Evolutionary conservation across 2,113 vertebrate genomes (phyloP).

Genomic region (Tragulus kanchil): DNA sequence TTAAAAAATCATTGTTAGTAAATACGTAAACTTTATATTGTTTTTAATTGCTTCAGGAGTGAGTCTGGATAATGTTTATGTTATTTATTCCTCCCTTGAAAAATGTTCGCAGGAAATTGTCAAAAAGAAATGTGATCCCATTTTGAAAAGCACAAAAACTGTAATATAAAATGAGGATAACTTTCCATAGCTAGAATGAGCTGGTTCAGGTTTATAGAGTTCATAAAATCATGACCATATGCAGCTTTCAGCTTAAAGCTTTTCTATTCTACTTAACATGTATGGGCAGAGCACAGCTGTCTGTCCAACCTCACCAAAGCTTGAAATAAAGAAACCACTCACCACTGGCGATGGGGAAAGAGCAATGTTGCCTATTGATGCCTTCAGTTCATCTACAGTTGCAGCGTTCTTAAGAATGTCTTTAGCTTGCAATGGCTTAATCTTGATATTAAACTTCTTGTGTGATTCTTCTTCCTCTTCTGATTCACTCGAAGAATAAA

Average conservation of each 20-base stretch:
- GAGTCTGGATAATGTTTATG: not conserved
- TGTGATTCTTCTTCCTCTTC: conserved; percentile 97
- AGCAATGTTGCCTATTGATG: conserved; percentile 95
- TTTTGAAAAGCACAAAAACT: conserved; percentile 39
- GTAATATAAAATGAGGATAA: not conserved
- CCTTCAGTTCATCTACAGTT: conserved; percentile 96
- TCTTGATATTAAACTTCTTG: conserved; percentile 98
- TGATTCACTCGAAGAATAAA: conserved; percentile 98
- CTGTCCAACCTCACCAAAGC: not conserved
- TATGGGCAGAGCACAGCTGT: not conserved
- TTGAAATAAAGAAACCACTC: conserved; percentile 79
- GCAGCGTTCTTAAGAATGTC: conserved; percentile 92
- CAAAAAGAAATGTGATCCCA: conserved; percentile 3
- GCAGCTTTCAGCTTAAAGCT: not conserved
- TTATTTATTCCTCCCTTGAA: conserved; percentile 7
- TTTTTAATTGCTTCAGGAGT: conserved; percentile 42
- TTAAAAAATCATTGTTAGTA: not conserved
- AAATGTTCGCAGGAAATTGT: not conserved
- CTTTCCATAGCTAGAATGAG: not conserved
- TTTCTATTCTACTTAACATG: not conserved
- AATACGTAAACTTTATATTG: not conserved
- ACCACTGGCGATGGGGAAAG: conserved; percentile 97
- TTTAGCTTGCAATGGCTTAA: conserved; percentile 95
- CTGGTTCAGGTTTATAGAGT: not conserved
- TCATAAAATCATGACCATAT: not conserved